Evolutionary conservation across 1,140 invertebrate species (phyloP), one percentile per base, ranked within the genome.

Genomic region (Drosophila quadrilineata): DNA sequence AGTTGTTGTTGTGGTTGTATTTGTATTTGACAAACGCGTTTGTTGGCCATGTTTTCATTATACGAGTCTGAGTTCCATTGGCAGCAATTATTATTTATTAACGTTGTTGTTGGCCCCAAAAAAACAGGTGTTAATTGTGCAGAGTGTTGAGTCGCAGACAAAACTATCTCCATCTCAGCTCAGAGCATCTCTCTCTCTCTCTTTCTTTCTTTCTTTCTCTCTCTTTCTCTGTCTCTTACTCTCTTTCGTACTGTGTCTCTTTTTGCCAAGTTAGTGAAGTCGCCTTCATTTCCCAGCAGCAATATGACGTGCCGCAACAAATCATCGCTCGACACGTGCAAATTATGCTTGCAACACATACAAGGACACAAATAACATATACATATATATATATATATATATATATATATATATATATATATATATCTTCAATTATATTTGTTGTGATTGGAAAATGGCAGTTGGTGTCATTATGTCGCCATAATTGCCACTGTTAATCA

Each of bases 31-130:
- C 66, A 69, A 69, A 69, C 66, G 66, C 67, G 62, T 65, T 70
- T 77, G 75, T 64, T 79, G 75, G 75, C 75, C 75, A 79, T 79
- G 75, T 79, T 79, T 73, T n/a, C n/a, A n/a, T n/a, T n/a, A n/a
- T n/a, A n/a, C n/a, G n/a, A n/a, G n/a, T n/a, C n/a, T n/a, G n/a
- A n/a, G 35, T 59, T 60, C 58, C 75, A 74, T 79, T 79, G 65
- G 40, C n/a, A 73, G 75, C 70, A 79, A 79, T 79, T 79, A 79
- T 79, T 79, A 79, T 79, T 79, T 79, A 77, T 77, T 79, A 77
- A 75, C 80, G 69, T 53, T 79, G 75, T 53, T 68, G 75, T 40
- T 56, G 52, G 26, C 46, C 54, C 17, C 24, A 5, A 14, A 12
- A 22, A 52, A 26, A 71, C 75, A 79, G 71, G 75, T 79, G 75